Evolutionary conservation across 2,113 vertebrate species (phyloP), one percentile per base, ranked within the genome.

Genomic region (Pleuronectes platessa): DNA sequence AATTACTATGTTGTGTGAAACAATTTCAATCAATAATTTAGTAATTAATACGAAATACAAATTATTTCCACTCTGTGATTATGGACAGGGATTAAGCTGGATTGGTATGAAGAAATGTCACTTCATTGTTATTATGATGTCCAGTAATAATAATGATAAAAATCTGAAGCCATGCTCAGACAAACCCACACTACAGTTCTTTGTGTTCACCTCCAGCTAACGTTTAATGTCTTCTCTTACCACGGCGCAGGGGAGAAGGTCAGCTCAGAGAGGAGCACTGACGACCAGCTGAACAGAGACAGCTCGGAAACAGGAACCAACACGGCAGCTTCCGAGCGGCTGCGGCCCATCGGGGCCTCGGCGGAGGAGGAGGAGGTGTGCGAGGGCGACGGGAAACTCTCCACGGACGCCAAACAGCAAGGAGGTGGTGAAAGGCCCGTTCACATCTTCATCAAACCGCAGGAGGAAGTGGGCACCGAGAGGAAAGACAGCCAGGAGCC

Each of bases 381-480:
- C 12, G 92, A 94, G 42, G 59, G 75, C 1, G 73, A 71, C 11
- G 75, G 61, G 54, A 82, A 81, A 58, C 54, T 65, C 21, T 73
- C 78, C 62, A 53, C 21, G 10, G 88, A 92, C 7, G 76, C 77
- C 75, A 88, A 88, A 42, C 82, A 78, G 18, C 83, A 79, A 14
- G 65, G 26, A 26, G 83, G 82, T 3, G 83, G 89, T 27, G 92
- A 93, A 74, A 86, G 90, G 58, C 82, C 94, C 0, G 82, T 94
- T 55, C 93, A 94, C 81, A 93, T 95, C 77, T 51, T 93, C 87
- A 90, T 95, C 86, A 88, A 93, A 66, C 80, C 93, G 70, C 90
- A 93, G 35, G 82, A 87, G 55, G 84, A 87, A 42, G 74, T 75
- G 4, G 71, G 73, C 76, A 42, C 63, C 11, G 90, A 88, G 54